Percentiles rank a stretch among this genome's conserved stretches.
These are phyloP conservation scores for Champsocephalus gunnari DNA, from an alignment of 2,797 vertebrate species.

Conservation along the genomic window DNA sequence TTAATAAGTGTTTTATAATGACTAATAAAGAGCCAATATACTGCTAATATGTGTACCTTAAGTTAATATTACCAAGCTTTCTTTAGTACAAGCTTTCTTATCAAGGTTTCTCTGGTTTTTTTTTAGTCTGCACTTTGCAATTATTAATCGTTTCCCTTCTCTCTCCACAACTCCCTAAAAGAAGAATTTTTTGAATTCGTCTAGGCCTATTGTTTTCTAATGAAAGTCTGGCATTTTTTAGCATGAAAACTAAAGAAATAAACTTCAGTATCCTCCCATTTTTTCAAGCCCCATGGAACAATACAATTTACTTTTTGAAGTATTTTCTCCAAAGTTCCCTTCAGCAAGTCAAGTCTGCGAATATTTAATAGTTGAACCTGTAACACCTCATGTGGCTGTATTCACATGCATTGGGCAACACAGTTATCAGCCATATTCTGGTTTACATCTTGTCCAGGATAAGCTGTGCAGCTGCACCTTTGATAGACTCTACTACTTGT, in stretches of 20 bases:
- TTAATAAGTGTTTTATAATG: too few species aligned
- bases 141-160: constrained; percentile 29
- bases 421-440: constrained; percentile 3
- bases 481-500: constrained; percentile 11
- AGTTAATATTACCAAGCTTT: not conserved
- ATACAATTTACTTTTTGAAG: constrained; percentile 12
- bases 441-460: constrained; percentile 17
- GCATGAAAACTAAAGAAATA: constrained; percentile 14
- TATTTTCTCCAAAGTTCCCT: constrained; percentile 5
- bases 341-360: constrained; percentile 13
- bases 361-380: constrained; percentile 27
- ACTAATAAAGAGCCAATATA: too few species aligned
- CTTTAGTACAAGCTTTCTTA: not conserved
- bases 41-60: too few species aligned
- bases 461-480: not conserved
- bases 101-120: not conserved
- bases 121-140: constrained; percentile 1
- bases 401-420: constrained; percentile 24
- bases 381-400: constrained; percentile 12
- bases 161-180: not conserved
- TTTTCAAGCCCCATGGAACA: constrained; percentile 8
- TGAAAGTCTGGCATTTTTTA: constrained; percentile 10
- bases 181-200: not conserved
- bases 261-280: constrained; percentile 7
- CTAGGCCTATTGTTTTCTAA: constrained; percentile 3